phyloP scores from a whole-genome alignment of 1,140 invertebrate genomes.

The Euschistus heros region DNA sequence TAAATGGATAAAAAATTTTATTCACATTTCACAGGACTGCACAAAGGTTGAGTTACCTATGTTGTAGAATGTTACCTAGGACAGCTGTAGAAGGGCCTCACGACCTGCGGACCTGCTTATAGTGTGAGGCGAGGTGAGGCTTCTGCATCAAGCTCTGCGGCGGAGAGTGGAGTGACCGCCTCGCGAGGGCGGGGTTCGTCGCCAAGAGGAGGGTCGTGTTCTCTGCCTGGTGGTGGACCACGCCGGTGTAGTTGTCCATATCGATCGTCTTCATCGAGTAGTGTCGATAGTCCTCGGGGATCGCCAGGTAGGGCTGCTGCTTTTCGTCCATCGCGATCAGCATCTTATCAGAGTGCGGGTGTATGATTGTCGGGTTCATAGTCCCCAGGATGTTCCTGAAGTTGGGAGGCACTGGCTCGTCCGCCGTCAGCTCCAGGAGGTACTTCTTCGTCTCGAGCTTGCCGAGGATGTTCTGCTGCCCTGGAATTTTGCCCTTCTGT shows the following conservation, averaged over 20 bases:
- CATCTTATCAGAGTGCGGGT: not conserved
- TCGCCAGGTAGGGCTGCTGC: not conserved
- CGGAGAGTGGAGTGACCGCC: not conserved
- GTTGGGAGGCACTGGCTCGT: not conserved
- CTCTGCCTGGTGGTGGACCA: not conserved
- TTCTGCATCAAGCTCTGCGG: no score
- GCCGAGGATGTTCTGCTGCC: not conserved
- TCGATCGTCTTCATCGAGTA: not conserved
- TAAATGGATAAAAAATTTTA: no score
- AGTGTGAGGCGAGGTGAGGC: no score
- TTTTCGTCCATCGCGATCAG: not conserved
- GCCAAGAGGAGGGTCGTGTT: not conserved
- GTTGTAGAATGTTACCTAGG: no score
- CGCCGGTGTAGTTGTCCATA: not conserved
- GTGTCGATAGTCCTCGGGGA: not conserved
- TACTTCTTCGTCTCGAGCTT: conserved; percentile 1
- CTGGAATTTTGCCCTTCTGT: not conserved
- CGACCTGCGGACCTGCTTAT: no score
- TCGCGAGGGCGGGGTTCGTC: not conserved
- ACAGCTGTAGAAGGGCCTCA: no score
- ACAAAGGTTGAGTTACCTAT: no score
- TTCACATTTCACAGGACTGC: no score
- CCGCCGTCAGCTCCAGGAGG: not conserved
- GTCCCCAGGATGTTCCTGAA: not conserved
- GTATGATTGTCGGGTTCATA: not conserved